Evolutionary conservation across 2,888 invertebrate genomes (phyloP), one percentile per base, ranked within the genome.

Genomic region (Epinotia bilunana): DNA sequence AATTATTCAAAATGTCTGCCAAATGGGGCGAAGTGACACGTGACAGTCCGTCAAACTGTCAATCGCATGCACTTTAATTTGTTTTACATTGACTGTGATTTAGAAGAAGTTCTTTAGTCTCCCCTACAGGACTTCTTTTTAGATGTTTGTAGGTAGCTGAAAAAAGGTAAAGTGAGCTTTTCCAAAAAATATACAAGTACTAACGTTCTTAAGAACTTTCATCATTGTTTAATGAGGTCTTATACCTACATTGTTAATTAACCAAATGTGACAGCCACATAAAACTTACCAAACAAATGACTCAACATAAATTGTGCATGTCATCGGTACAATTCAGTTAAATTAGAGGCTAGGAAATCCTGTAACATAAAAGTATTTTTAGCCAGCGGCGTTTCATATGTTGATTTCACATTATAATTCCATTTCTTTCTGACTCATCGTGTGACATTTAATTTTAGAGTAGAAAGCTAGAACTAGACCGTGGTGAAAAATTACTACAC

Each of bases 21-120:
- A 85, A 84, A 86, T 85, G 85, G 83, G 81, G 85, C 85, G 84
- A 87, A 85, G 84, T 84, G 85, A 69, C 73, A 83, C 84, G 82
- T 83, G 84, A 80, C 83, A 80, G 87, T 88, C 89, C 85, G 79
- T 88, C 88, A 83, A 82, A 78, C 87, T 89, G 89, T 90, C 90
- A 89, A 89, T 90, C 86, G 18, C 46, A 87, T 84, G 84, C 81
- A 80, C 84, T 85, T 87, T 87, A 86, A 88, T 88, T 89, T 87
- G 83, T 86, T 86, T 82, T 81, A 79, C 80, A 81, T 79, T 82
- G 74, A 75, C 78, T 77, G 74, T 77, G 78, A 77, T 80, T 80
- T 77, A 33, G n/a, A 46, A 7, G 16, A 57, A 20, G 43, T 20
- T 57, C 23, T 28, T 11, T 12, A 20, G 13, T 53, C 53, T n/a